Evolutionary conservation across 2,113 vertebrate genomes (phyloP).

Genomic region (Platysteira castanea): DNA sequence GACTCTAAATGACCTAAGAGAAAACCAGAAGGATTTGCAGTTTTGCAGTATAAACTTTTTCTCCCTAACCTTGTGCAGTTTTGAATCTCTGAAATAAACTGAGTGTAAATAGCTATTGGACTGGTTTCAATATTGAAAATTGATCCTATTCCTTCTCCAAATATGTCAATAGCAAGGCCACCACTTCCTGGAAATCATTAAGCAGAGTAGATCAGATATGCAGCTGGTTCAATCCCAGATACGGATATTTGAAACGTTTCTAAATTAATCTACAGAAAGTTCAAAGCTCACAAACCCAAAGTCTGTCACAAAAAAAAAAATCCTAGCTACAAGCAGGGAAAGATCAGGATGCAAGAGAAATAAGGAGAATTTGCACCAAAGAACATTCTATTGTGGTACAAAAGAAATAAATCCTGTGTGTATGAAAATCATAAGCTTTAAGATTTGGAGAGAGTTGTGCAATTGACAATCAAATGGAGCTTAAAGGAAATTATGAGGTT

Average conservation of each 20-base stretch:
- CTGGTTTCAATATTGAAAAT: constrained; percentile 25
- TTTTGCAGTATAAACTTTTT: background rate
- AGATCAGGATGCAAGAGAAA: constrained; percentile 15
- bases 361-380: constrained; percentile 43
- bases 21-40: constrained; percentile 24
- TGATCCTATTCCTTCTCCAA: constrained; percentile 33
- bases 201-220: background rate
- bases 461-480: constrained; percentile 86
- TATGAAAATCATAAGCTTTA: constrained; percentile 75
- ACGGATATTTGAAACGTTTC: background rate
- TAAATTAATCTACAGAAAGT: background rate
- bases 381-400: constrained; percentile 62
- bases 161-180: constrained; percentile 27
- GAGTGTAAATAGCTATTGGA: background rate
- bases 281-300: background rate
- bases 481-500: constrained; percentile 82
- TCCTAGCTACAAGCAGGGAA: background rate
- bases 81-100: constrained; percentile 22
- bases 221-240: background rate
- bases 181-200: constrained; percentile 44
- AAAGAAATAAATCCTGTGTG: constrained; percentile 74
- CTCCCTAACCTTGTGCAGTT: background rate
- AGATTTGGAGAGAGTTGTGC: constrained; percentile 81
- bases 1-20: constrained; percentile 36
- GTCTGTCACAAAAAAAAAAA: background rate